phyloP scores from a whole-genome alignment of 2,888 invertebrate species.

The Eubasilissa splendida region DNA sequence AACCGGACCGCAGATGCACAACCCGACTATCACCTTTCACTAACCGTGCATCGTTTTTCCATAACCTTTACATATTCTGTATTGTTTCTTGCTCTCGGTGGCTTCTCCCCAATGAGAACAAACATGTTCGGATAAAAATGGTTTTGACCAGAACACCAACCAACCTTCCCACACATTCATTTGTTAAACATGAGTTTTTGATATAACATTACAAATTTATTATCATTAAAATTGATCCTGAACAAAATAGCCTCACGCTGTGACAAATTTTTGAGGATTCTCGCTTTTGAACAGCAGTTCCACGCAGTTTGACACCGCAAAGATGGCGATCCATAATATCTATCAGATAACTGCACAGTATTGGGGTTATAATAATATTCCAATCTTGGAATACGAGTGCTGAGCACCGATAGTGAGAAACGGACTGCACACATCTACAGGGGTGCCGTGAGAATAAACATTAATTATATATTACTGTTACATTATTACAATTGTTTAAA shows the following conservation, averaged over 20 bases:
- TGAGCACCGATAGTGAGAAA: conserved; percentile 10
- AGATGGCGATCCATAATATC: neutral
- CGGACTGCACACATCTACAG: neutral
- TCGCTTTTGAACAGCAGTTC: neutral
- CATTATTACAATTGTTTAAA: no score
- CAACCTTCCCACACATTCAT: no score
- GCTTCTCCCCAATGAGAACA: no score
- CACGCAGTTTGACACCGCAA: neutral
- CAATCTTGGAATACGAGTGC: conserved; percentile 11
- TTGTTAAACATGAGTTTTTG: no score
- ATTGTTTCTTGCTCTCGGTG: no score
- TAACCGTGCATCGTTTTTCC: no score
- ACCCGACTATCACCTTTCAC: no score
- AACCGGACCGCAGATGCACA: no score
- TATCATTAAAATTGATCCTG: conserved; percentile 42
- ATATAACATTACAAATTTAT: conserved; percentile 22
- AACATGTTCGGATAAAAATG: no score
- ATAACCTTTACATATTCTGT: no score
- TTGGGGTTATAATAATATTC: conserved; percentile 10
- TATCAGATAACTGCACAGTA: neutral
- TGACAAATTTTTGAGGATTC: conserved; percentile 1
- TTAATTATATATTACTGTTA: no score
- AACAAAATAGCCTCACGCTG: neutral
- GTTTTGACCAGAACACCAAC: no score
- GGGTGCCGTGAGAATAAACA: conserved; percentile 22